Evolutionary conservation across 1,140 invertebrate species (phyloP), one percentile per base, ranked within the genome.

Genomic region (Cyrtorhinus lividipennis): DNA sequence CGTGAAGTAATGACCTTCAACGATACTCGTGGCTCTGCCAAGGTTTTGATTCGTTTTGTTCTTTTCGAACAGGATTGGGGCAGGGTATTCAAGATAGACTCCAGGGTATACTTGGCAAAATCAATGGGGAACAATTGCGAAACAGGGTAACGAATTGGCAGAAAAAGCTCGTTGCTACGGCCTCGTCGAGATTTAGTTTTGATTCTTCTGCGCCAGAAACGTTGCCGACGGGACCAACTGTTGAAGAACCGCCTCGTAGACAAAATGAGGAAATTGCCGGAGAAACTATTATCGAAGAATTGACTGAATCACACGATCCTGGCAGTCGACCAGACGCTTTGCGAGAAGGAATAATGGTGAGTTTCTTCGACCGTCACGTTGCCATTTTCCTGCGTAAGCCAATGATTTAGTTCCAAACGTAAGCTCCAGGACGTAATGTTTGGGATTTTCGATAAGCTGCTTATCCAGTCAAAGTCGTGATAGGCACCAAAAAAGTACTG

Each of bases 131-230:
- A 30, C 38, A 61, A 48, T n/a, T 64, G 8, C 0, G 59, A 15
- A 64, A 53, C 26, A 24, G 59, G 18, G 63, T 64, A 26, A 44
- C 58, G 24, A 59, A 30, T 20, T 64, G 63, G 63, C 63, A 64
- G 58, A 60, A 56, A 22, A 53, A 53, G 46, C 38, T 59, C 24
- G n/a, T 64, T 10, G 56, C 63, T 26, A 53, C 25, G 24, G 63
- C 63, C 3, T 61, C 63, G 5, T 26, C 59, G 0, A 64, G 48
- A 27, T 61, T 64, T 48, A 61, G 59, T 18, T 61, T 56, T 45
- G 62, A 63, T 24, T 44, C 48, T 5, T 10, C 48, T 8, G 10
- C 48, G 8, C 48, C 30, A 5, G 30, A 53, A 53, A 20, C 18
- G 10, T 20, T 22, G 8, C 10, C 8, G 20, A 20, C 25, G 18